Evolutionary conservation across 2,797 vertebrate genomes (phyloP), one percentile per base, ranked within the genome.

Genomic region (Graptemys geographica): DNA sequence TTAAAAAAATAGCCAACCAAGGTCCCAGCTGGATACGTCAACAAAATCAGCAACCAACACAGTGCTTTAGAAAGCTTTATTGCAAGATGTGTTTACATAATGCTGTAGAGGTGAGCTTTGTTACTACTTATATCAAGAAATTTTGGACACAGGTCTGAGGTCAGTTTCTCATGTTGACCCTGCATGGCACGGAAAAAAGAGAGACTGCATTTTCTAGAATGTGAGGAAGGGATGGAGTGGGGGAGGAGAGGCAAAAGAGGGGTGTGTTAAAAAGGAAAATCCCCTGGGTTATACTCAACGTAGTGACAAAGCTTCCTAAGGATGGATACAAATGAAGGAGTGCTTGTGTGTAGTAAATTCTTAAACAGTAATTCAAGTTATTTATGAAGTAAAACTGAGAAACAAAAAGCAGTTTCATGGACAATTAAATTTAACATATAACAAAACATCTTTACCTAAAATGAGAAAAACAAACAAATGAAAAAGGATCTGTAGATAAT

Each of bases 41-140:
- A 93, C 44, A 95, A 94, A 96, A 90, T 6, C 72, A 83, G 65
- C 89, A 81, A 47, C 44, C 55, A 94, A 89, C 12, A 52, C 44
- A 79, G 44, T 98, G 97, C 97, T 98, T 98, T 97, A 97, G 97
- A 98, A 98, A 99, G 98, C 98, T 99, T 99, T 98, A 99, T 98
- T 99, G 98, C 97, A 98, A 97, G 96, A 97, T 98, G 97, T 97
- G 97, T 98, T 98, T 98, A 99, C 98, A 98, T 96, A 96, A 94
- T 2, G 95, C 92, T 95, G 96, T 98, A 98, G 96, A 98, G 95
- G 97, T 98, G 97, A 97, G 97, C 97, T 97, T 90, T 88, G 93
- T 16, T 96, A 93, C 86, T 94, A 96, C 88, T 92, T 97, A 95
- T 97, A 93, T 96, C 96, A 98, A 97, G 89, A 97, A 97, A 98